Evolutionary conservation across 2,888 invertebrate genomes (phyloP), one percentile per base, ranked within the genome.

Genomic region (Noctuana brunneofusca): DNA sequence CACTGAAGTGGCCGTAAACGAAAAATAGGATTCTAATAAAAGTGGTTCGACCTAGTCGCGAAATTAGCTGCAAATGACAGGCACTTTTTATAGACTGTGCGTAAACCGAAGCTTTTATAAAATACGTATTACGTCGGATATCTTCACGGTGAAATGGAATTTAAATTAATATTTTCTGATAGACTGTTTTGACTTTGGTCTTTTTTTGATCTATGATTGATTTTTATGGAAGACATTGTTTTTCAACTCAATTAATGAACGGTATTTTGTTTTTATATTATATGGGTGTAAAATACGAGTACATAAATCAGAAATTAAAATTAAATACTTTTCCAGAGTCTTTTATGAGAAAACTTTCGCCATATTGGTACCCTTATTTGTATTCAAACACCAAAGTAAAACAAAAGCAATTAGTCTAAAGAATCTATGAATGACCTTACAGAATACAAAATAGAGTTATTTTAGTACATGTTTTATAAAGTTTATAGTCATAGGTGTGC

Each of bases 1-100:
- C 41, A 41, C 41, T 41, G 41, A 41, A 41, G 16, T 41, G 41
- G 41, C 41, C 14, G 16, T 41, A 32, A 41, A 41, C 41, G 41
- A 32, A 41, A 41, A 41, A 16, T 41, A 8, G 41, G 16, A 41
- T 41, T 41, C 16, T 8, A 16, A 41, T 41, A 41, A 3, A 41
- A 41, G 4, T 16, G 14, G 18, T 43, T 43, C 43, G 43, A 43
- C 18, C 18, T 11, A 43, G 43, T 18, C 43, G 43, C 43, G 9
- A 20, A 43, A 20, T 43, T 43, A 20, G 18, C 18, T 43, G 18
- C 41, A 43, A 18, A 43, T 43, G 18, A 43, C 41, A 43, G 41
- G 41, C 41, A 43, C 16, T 43, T 43, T 41, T 43, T 43, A 43
- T 18, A 18, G 41, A 18, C 2, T 18, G 30, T 30, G 18, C 41